phyloP scores from a whole-genome alignment of 2,888 invertebrate genomes.

The Tillus elongatus region DNA sequence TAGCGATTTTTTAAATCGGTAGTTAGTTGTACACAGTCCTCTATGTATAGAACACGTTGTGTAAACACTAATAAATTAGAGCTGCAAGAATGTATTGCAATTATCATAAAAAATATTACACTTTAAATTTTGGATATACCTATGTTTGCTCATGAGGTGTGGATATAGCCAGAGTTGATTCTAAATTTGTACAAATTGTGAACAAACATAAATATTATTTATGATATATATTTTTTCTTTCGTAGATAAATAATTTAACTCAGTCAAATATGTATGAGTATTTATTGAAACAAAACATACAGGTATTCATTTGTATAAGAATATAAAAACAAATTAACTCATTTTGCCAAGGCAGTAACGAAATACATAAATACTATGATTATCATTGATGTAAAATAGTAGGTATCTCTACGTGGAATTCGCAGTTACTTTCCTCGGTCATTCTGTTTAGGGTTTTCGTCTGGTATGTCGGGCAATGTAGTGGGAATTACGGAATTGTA shows the following conservation, averaged over 20 bases:
- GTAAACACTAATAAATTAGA: too few relatives aligned
- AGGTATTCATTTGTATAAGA: neutral
- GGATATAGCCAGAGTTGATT: too few relatives aligned
- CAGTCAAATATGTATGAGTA: neutral
- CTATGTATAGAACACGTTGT: too few relatives aligned
- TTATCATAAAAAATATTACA: too few relatives aligned
- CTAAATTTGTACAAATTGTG: too few relatives aligned
- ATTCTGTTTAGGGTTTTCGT: neutral
- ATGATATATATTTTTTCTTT: too few relatives aligned
- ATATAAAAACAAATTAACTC: neutral
- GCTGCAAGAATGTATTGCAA: too few relatives aligned
- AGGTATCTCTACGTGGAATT: conserved; percentile 1
- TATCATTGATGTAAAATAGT: neutral
- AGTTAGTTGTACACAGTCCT: too few relatives aligned
- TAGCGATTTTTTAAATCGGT: too few relatives aligned
- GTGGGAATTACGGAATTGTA: conserved; percentile 3
- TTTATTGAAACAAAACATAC: neutral
- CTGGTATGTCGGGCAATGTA: conserved; percentile 2
- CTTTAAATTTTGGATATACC: too few relatives aligned
- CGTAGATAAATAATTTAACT: conserved; percentile 3
- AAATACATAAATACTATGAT: neutral
- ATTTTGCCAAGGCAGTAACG: neutral
- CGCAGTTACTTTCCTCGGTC: neutral
- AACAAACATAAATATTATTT: too few relatives aligned
- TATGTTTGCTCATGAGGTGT: too few relatives aligned